Base-by-base conservation (phyloP, 2,113 vertebrate species). In the Conger conger region DNA sequence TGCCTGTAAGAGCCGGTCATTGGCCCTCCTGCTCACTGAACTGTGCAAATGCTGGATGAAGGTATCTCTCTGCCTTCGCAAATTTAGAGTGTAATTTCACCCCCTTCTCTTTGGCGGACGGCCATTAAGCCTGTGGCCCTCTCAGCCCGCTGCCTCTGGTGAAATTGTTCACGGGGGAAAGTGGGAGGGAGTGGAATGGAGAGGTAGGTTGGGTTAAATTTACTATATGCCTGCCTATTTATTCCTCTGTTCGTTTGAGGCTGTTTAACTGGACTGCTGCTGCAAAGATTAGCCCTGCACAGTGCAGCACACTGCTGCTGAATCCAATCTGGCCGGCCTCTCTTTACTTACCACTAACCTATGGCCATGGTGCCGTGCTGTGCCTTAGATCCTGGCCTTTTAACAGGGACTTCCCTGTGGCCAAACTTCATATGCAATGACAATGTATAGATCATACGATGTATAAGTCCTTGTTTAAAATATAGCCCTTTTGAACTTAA, bases 121-220 rank as follows among this genome's bases (percentile, higher is more conserved):
- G 84, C 81, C 88, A 86, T 91, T 90, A 88, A 86, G 89, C 88
- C 79, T 76, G 57, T 87, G 89, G 90, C 90, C 88, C 89, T 88
- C 85, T 89, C 37, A 23, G 18, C 23, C 15, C 73, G 54, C 18
- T 16, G 38, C 79, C 86, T 18, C 36, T 85, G 84, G 76, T 27
- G 42, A 23, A 81, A 40, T 87, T 82, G 79, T 54, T 17, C 76
- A 86, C 16, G 73, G 54, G 54, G 7, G 57, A 23, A 5, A 8
- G 57, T 1, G 18, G 57, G 20, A 23, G 3, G 9, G 57, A 8
- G 57, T 63, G 18, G 27, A 27, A 23, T 63, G 57, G 57, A 27
- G 20, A 23, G 23, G 20, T 20, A 27, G 23, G 18, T 23, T 5
- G 27, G 57, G 57, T 63, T 73, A 33, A 30, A 30, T 73, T 7